phyloP scores from a whole-genome alignment of 2,888 invertebrate genomes.

The Psococerastis gibbosa region DNA sequence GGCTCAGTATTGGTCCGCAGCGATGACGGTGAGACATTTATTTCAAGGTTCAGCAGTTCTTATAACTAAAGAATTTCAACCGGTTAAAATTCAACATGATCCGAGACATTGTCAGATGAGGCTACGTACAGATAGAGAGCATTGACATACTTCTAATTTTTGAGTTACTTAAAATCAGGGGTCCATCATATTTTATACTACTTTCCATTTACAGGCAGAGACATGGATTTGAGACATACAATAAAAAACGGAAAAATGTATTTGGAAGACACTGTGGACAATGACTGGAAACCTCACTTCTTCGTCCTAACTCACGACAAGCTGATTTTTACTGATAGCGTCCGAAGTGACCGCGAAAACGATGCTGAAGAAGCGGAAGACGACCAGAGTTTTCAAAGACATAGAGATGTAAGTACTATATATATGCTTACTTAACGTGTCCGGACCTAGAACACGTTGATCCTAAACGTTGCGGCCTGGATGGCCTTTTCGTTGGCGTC shows the following conservation, averaged over 20 bases:
- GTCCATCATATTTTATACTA: neutral
- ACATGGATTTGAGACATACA: slow-evolving; percentile 60
- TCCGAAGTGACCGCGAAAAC: slow-evolving; percentile 28
- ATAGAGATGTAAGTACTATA: slow-evolving; percentile 26
- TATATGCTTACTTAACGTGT: too few species aligned
- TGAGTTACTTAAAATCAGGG: too few species aligned
- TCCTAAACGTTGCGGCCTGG: too few species aligned
- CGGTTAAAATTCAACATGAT: neutral
- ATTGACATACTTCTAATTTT: too few species aligned
- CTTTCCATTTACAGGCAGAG: slow-evolving; percentile 28
- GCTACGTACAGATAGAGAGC: too few species aligned
- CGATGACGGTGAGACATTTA: slow-evolving; percentile 39
- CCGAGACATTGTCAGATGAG: neutral
- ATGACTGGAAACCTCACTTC: slow-evolving; percentile 84
- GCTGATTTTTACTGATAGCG: slow-evolving; percentile 67
- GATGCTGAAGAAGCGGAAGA: slow-evolving; percentile 33
- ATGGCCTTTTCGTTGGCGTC: too few species aligned
- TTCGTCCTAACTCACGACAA: slow-evolving; percentile 79
- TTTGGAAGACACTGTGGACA: slow-evolving; percentile 73
- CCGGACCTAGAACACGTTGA: too few species aligned
- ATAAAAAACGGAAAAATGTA: slow-evolving; percentile 80
- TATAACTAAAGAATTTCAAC: too few species aligned
- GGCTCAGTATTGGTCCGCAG: slow-evolving; percentile 35
- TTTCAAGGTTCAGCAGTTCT: neutral
- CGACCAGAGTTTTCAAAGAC: slow-evolving; percentile 31